Evolutionary conservation across 2,888 invertebrate species (phyloP), one percentile per base, ranked within the genome.

Genomic region (Tetranychus piercei): DNA sequence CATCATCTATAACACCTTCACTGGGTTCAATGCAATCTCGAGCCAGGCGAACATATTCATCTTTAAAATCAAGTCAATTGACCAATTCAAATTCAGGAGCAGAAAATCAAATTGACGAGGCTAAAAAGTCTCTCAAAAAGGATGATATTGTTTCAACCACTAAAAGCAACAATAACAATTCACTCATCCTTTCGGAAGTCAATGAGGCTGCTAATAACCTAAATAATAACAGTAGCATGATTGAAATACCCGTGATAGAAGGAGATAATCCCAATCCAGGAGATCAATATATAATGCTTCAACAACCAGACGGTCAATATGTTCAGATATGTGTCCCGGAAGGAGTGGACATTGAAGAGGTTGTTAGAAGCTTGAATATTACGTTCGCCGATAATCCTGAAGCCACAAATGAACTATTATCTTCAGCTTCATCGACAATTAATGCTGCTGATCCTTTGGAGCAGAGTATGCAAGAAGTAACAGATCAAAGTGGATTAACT

Each of bases 321-420:
- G 45, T 73, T 11, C 73, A 73, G 22, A 45, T 73, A n/a, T 23
- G 22, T 34, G 34, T 73, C 20, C 73, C 73, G 8, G 73, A 20
- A 18, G 73, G 73, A 20, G 43, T 73, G 64, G 73, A 73, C 55
- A n/a, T 65, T 18, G 64, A 73, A n/a, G 73, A 73, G 34, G 45
- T 73, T 44, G 22, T 73, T 2, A 45, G 22, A 45, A 73, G 34
- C 43, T 22, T 73, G 8, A 55, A 73, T 45, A 22, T 71, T 5
- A 44, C 71, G 8, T 71, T n/a, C 20, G 11, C 55, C 3, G 73
- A 73, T 11, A 44, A 23, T 18, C 43, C 20, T 55, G 20, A 18
- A 18, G 18, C 45, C 11, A 9, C 45, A 22, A 15, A 9, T 55
- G 73, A 45, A 11, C 45, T 45, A 65, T n/a, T 22, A 9, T 8